phyloP scores from a whole-genome alignment of 2,888 invertebrate species.

The Chrysotoxum bicinctum region DNA sequence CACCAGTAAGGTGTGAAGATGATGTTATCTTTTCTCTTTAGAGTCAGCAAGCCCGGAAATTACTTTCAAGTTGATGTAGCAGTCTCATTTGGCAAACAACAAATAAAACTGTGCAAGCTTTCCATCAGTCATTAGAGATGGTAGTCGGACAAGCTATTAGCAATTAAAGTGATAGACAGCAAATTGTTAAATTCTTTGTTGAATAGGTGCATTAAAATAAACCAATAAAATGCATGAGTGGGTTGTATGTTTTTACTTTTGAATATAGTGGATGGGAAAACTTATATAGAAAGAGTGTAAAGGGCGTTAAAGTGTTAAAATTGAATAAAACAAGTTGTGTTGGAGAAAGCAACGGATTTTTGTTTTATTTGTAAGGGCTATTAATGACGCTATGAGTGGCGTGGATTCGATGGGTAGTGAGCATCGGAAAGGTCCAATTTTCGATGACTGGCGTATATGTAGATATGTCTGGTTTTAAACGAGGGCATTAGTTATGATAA shows the following conservation, averaged over 20 bases:
- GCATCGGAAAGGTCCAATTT: too few species aligned
- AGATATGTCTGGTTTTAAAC: too few species aligned
- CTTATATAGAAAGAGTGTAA: too few species aligned
- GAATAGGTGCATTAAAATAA: slow-evolving; percentile 19
- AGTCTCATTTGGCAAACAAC: slow-evolving; percentile 46
- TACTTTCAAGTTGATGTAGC: slow-evolving; percentile 38
- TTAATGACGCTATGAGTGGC: too few species aligned
- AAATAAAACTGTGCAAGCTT: slow-evolving; percentile 23
- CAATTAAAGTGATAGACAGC: slow-evolving; percentile 20
- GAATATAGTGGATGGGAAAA: neutral
- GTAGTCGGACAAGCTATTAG: slow-evolving; percentile 10
- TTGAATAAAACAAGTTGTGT: too few species aligned
- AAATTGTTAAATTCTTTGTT: slow-evolving; percentile 46
- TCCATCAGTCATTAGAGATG: slow-evolving; percentile 46
- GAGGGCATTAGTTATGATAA: too few species aligned
- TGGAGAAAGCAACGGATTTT: too few species aligned
- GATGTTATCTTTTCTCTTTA: slow-evolving; percentile 24
- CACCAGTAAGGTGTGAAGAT: slow-evolving; percentile 48
- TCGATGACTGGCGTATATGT: too few species aligned
- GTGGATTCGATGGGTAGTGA: too few species aligned
- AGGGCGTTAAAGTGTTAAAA: too few species aligned
- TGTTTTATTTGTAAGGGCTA: too few species aligned
- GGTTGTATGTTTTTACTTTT: neutral
- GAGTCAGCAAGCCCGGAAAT: slow-evolving; percentile 47
- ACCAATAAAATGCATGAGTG: neutral